phyloP scores from a whole-genome alignment of 2,888 invertebrate genomes.

The Stenoptilia bipunctidactyla region DNA sequence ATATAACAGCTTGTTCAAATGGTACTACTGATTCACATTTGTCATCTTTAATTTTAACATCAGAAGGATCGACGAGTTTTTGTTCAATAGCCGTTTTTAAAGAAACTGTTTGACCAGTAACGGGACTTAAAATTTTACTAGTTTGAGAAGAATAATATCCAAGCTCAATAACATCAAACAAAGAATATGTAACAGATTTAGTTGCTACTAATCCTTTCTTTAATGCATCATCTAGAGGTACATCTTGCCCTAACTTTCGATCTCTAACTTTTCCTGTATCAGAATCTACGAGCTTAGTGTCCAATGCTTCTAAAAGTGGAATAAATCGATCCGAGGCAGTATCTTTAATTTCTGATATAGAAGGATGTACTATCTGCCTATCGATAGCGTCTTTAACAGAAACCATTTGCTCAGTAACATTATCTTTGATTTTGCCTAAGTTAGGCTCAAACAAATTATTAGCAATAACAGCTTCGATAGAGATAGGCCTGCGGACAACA shows the following conservation, averaged over 20 bases:
- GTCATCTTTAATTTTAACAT: conserved; percentile 81
- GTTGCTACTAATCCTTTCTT: conserved; percentile 79
- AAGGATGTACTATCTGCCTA: conserved; percentile 84
- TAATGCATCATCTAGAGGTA: conserved; percentile 79
- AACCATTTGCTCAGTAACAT: conserved; percentile 78
- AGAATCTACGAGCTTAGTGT: conserved; percentile 76
- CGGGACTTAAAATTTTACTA: conserved; percentile 83
- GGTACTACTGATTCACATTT: conserved; percentile 75
- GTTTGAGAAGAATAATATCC: conserved; percentile 82
- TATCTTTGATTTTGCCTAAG: conserved; percentile 79
- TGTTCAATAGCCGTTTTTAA: conserved; percentile 80
- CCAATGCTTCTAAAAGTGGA: conserved; percentile 80
- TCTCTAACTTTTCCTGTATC: conserved; percentile 80
- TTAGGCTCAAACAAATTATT: conserved; percentile 79
- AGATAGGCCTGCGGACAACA: conserved; percentile 78
- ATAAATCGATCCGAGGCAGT: conserved; percentile 79
- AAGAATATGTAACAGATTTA: conserved; percentile 76
- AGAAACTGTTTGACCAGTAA: conserved; percentile 79
- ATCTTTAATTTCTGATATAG: conserved; percentile 85
- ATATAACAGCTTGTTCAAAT: conserved; percentile 78
- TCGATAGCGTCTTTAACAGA: conserved; percentile 82
- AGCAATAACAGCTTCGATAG: conserved; percentile 81
- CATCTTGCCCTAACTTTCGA: conserved; percentile 76
- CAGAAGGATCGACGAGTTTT: conserved; percentile 79
- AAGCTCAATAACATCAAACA: conserved; percentile 80